A percentile compares a stretch with the other conserved stretches of the same genome.
Evolutionary conservation across 2,113 vertebrate genomes (phyloP).

Genomic region (Telmatochromis sp.): DNA sequence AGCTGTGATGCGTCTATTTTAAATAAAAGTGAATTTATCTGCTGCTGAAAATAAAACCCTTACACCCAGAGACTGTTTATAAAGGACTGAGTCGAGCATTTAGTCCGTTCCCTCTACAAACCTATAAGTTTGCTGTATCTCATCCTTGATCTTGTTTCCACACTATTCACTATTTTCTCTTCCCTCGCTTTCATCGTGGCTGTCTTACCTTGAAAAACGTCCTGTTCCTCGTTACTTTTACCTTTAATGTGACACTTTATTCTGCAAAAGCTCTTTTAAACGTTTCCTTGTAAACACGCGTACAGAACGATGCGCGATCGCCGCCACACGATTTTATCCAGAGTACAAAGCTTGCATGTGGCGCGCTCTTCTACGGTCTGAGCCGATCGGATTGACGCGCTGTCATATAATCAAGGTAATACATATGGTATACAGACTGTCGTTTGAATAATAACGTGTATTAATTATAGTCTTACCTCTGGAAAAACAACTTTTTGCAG

Average conservation of each 20-base stretch:
- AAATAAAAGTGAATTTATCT: fast-evolving
- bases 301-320: background rate
- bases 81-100: background rate
- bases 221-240: background rate
- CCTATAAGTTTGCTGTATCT: background rate
- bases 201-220: background rate
- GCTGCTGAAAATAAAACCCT: fast-evolving
- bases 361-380: background rate
- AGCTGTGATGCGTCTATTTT: background rate
- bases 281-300: background rate
- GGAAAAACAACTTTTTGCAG: slow-evolving; percentile 4
- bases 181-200: background rate
- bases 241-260: background rate
- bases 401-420: background rate
- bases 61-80: background rate
- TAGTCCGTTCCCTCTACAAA: background rate
- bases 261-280: background rate
- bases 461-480: background rate
- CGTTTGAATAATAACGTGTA: background rate
- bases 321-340: background rate
- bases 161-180: background rate
- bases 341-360: background rate
- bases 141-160: background rate
- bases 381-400: background rate
- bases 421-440: fast-evolving